Percentiles rank a stretch among this genome's conserved stretches.
Evolutionary conservation across 2,888 invertebrate genomes (phyloP).

Genomic region (Drosophila flavopinicola): DNA sequence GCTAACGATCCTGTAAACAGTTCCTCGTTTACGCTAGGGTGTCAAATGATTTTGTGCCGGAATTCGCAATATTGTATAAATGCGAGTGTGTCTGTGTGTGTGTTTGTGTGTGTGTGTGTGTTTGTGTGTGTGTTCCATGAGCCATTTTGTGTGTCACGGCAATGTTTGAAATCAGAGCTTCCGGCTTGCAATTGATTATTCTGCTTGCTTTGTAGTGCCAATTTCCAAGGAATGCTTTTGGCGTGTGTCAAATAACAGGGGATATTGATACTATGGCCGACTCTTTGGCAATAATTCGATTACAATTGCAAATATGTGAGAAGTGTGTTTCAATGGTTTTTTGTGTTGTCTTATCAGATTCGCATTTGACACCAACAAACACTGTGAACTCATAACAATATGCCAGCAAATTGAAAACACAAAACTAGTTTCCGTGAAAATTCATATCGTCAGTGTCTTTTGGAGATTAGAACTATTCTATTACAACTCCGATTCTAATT

Average conservation of each 20-base stretch:
- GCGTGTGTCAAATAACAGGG: slow-evolving; percentile 63
- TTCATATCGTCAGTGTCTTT: too few relatives aligned
- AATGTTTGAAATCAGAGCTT: slow-evolving; percentile 74
- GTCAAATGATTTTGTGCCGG: slow-evolving; percentile 62
- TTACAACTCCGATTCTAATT: too few relatives aligned
- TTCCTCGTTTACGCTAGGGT: slow-evolving; percentile 48
- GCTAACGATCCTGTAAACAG: slow-evolving; percentile 55
- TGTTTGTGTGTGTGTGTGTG: not conserved
- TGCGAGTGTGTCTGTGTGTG: not conserved
- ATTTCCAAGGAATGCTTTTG: slow-evolving; percentile 53
- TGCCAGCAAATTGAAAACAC: not conserved
- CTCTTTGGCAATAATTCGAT: slow-evolving; percentile 27
- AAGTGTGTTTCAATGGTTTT: slow-evolving; percentile 7
- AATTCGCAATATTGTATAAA: slow-evolving; percentile 77
- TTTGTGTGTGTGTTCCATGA: slow-evolving; percentile 28
- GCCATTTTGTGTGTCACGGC: slow-evolving; percentile 38
- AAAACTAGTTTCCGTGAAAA: not conserved
- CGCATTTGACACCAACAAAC: slow-evolving; percentile 60
- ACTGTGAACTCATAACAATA: slow-evolving; percentile 7
- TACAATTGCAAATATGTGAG: slow-evolving; percentile 35
- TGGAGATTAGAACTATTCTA: too few relatives aligned
- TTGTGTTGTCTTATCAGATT: slow-evolving; percentile 24
- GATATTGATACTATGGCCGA: slow-evolving; percentile 17
- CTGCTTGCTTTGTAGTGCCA: slow-evolving; percentile 18
- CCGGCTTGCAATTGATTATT: slow-evolving; percentile 39